These are phyloP conservation scores for Hipposideros armiger DNA, from an alignment of 2,113 vertebrate species.

Conservation along the genomic window DNA sequence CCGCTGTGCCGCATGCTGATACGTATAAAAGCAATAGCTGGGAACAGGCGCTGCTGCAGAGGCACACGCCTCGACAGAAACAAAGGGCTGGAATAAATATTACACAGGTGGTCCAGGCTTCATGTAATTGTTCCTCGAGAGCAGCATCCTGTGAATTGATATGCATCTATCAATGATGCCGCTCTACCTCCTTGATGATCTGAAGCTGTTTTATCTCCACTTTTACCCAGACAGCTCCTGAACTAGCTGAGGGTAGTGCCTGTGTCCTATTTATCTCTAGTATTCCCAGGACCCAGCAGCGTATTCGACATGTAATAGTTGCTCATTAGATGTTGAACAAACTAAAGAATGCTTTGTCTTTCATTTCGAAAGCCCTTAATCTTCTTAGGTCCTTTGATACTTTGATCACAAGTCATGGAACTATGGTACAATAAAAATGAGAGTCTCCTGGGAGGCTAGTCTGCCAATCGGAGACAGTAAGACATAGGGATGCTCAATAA, in stretches of 20 bases:
- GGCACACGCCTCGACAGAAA: too few relatives aligned
- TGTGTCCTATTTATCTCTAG: background rate
- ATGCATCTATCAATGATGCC: rapidly evolving
- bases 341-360: background rate
- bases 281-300: background rate
- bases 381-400: constrained; percentile 31
- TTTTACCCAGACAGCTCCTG: background rate
- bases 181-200: background rate
- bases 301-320: background rate
- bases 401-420: background rate
- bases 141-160: background rate
- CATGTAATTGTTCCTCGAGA: background rate
- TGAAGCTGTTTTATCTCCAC: background rate
- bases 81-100: too few relatives aligned
- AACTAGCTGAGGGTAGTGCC: background rate
- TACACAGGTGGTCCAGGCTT: background rate
- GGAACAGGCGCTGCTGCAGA: background rate
- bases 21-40: background rate
- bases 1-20: background rate
- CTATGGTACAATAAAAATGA: background rate
- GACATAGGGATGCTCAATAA: background rate
- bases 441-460: background rate
- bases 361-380: constrained; percentile 20
- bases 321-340: background rate
- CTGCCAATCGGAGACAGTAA: background rate